phyloP scores from a whole-genome alignment of 2,113 vertebrate species.

The Pedetes capensis region DNA sequence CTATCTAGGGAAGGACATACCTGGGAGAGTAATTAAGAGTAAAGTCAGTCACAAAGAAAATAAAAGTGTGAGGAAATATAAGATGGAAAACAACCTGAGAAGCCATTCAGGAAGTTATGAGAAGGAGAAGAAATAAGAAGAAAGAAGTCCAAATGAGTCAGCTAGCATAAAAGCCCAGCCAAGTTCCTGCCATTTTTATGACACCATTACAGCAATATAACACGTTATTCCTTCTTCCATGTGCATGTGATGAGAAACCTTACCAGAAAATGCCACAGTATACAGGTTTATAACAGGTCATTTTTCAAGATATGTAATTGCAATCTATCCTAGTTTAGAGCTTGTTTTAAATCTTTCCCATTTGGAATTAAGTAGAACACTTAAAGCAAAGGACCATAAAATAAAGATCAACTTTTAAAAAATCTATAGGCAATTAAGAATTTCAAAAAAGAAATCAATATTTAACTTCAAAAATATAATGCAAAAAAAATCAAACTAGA shows the following conservation, averaged over 20 bases:
- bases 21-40: neutral
- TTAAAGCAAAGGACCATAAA: slow-evolving; percentile 65
- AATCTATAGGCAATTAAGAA: slow-evolving; percentile 68
- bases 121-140: neutral
- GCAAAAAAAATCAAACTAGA: slow-evolving; percentile 28
- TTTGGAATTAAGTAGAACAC: slow-evolving; percentile 48
- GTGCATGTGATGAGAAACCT: neutral
- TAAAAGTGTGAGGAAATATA: neutral
- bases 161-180: neutral
- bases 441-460: slow-evolving; percentile 65
- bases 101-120: neutral
- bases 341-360: slow-evolving; percentile 56
- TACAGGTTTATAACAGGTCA: neutral
- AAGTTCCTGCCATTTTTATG: neutral
- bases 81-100: neutral
- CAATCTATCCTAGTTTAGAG: neutral
- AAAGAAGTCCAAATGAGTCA: neutral
- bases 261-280: neutral
- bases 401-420: slow-evolving; percentile 51
- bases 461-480: slow-evolving; percentile 60
- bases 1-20: neutral
- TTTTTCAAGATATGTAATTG: neutral
- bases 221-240: neutral
- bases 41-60: rapidly evolving
- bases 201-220: neutral